phyloP scores from a whole-genome alignment of 2,888 invertebrate genomes.

The Carabus problematicus region DNA sequence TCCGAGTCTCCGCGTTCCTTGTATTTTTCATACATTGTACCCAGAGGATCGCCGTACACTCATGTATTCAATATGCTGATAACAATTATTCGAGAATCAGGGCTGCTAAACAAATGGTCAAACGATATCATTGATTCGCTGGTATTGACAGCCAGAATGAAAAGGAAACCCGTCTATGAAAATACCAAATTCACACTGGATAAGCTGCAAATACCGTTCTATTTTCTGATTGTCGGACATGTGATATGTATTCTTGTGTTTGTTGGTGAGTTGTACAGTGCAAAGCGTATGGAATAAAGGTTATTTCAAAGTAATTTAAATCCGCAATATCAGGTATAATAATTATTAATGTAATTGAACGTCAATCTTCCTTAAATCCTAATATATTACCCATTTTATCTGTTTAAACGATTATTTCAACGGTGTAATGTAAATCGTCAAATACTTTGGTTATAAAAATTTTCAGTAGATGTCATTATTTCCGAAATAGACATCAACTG shows the following conservation, averaged over 20 bases:
- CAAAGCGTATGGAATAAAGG: too few species aligned
- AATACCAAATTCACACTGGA: conserved; percentile 23
- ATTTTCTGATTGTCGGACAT: conserved; percentile 19
- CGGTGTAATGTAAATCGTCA: too few species aligned
- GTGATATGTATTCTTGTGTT: conserved; percentile 16
- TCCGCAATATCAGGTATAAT: too few species aligned
- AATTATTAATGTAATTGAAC: too few species aligned
- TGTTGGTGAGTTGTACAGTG: conserved; percentile 7
- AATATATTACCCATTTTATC: too few species aligned
- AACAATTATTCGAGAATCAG: conserved; percentile 54
- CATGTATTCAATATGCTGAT: conserved; percentile 55
- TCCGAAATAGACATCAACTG: too few species aligned
- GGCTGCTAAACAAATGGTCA: conserved; percentile 58
- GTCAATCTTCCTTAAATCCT: too few species aligned
- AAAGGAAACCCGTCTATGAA: neutral
- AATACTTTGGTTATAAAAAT: too few species aligned
- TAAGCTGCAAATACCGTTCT: conserved; percentile 29
- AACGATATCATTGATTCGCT: conserved; percentile 48
- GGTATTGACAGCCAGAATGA: conserved; percentile 5
- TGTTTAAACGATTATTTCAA: too few species aligned
- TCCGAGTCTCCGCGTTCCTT: conserved; percentile 59
- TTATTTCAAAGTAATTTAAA: too few species aligned
- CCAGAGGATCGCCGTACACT: conserved; percentile 58
- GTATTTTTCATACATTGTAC: conserved; percentile 59
- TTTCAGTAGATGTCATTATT: too few species aligned